phyloP scores from a whole-genome alignment of 2,888 invertebrate species.

The Agrotis clavis region DNA sequence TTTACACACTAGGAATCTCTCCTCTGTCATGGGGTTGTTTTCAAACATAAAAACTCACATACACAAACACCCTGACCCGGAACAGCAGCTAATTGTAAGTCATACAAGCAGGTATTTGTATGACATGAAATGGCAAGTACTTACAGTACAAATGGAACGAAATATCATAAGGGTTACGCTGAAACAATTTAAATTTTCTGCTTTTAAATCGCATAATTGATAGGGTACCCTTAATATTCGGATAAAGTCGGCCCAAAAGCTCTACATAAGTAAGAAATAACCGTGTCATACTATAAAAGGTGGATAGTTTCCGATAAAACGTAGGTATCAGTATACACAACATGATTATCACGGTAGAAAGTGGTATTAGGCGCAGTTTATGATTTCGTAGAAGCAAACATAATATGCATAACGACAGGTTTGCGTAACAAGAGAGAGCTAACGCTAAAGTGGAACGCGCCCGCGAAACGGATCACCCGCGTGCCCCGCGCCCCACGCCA shows the following conservation, averaged over 20 bases:
- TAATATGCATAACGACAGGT: conserved; percentile 90
- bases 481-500: conserved; percentile 79
- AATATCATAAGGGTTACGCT: too few relatives aligned
- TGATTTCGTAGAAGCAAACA: conserved; percentile 85
- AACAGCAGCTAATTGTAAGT: too few relatives aligned
- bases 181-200: too few relatives aligned
- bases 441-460: conserved; percentile 87
- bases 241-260: conserved; percentile 18
- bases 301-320: conserved; percentile 30
- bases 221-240: not conserved
- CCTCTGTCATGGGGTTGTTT: too few relatives aligned
- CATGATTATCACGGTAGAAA: conserved; percentile 82
- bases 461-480: conserved; percentile 84
- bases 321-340: conserved; percentile 58
- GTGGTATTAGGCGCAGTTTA: conserved; percentile 82
- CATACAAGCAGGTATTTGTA: too few relatives aligned
- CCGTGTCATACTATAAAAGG: conserved; percentile 1
- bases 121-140: too few relatives aligned
- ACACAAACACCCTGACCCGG: too few relatives aligned
- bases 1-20: too few relatives aligned
- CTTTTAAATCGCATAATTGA: too few relatives aligned
- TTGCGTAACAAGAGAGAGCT: conserved; percentile 91
- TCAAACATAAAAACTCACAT: too few relatives aligned
- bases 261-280: conserved; percentile 7
- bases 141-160: too few relatives aligned